Evolutionary conservation across 2,113 vertebrate genomes (phyloP), one percentile per base, ranked within the genome.

Genomic region (Rhynchopsitta pachyrhyncha): DNA sequence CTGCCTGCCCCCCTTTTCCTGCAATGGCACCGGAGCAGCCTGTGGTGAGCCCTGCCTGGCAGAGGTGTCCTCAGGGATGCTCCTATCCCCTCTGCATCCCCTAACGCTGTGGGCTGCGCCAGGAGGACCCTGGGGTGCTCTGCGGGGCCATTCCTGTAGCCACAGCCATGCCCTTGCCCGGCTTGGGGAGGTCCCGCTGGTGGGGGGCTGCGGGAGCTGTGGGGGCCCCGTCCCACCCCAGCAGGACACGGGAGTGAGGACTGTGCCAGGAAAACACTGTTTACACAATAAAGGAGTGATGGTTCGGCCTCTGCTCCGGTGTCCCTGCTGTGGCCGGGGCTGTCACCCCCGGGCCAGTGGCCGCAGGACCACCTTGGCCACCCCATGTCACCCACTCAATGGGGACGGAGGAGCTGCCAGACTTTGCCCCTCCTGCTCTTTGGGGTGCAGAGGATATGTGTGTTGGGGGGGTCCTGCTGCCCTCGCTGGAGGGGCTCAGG

Each of bases 251-350:
- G 73, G 42, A 41, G 12, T 0, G 11, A 50, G 33, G 50, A 3
- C 33, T 1, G 11, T 11, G 20, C 50, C 55, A 3, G 52, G 64
- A 17, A 52, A 53, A 14, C 31, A 1, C 39, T 50, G 91, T 90
- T 95, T 95, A 92, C 89, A 71, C 27, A 96, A 96, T 96, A 95
- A 96, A 96, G 62, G 80, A 88, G 53, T 2, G 14, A 3, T 17
- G 55, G 53, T 23, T 6, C 10, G 0, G 41, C 44, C 46, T 33
- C 23, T 3, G 33, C 37, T 9, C 46, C 39, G 1, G 2, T 0
- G 35, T 39, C 60, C 3, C 5, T 7, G 24, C 67, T 39, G 31
- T 19, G 2, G 6, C 17, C 2, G 2, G 23, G 41, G 59, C 1
- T 1, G 13, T 23, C 33, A 18, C 62, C 85, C 33, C 35, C 8